These are phyloP conservation scores for Rhinogobius similis DNA, from an alignment of 2,113 vertebrate genomes.

Conservation along the genomic window DNA sequence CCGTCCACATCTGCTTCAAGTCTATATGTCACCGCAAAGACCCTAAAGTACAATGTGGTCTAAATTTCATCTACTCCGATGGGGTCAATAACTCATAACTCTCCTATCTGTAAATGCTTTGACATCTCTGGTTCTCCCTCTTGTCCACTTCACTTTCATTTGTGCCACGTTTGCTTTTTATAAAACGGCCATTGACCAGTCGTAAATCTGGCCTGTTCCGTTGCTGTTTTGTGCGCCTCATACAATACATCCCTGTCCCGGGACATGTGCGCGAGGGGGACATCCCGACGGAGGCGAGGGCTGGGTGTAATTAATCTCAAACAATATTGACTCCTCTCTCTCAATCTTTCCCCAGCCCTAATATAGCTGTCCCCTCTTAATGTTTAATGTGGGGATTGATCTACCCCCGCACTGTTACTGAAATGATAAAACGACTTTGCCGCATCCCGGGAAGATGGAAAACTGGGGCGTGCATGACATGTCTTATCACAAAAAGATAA, in stretches of 20 bases:
- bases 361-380: conserved; percentile 77
- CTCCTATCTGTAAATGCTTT: conserved; percentile 18
- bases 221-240: conserved; percentile 35
- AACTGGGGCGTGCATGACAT: conserved; percentile 8
- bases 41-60: background rate
- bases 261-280: conserved; percentile 52
- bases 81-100: conserved; percentile 13
- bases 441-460: conserved; percentile 38
- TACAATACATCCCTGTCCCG: conserved; percentile 59
- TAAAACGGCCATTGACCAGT: conserved; percentile 58
- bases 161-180: conserved; percentile 66
- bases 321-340: conserved; percentile 75
- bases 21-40: background rate
- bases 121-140: conserved; percentile 48
- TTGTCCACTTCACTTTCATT: conserved; percentile 57
- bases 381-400: conserved; percentile 79
- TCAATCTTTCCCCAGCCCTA: conserved; percentile 57
- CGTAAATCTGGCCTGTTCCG: conserved; percentile 56
- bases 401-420: conserved; percentile 59
- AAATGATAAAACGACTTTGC: conserved; percentile 74
- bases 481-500: conserved; percentile 55
- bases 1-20: background rate
- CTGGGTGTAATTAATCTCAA: conserved; percentile 75
- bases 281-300: conserved; percentile 53
- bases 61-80: background rate